A percentile compares a stretch with the other conserved stretches of the same genome.
These are phyloP conservation scores for Idris sp. DNA, from an alignment of 1,140 invertebrate species.

Conservation along the genomic window DNA sequence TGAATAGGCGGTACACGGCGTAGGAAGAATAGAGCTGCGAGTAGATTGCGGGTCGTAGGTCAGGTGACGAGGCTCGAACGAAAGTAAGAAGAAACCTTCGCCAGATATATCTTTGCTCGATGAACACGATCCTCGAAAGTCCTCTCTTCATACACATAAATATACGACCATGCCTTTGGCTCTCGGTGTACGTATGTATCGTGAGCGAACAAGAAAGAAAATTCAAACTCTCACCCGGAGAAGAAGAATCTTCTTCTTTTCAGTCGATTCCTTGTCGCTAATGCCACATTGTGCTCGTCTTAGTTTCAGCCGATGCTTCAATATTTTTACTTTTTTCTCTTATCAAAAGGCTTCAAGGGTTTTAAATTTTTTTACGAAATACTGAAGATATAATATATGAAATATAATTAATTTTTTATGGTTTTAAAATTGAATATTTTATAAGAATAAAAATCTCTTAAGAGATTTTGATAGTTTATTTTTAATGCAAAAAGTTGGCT, in stretches of 20 bases:
- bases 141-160: conserved; percentile 57
- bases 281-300: conserved; percentile 22
- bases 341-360: too few relatives aligned
- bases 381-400: too few relatives aligned
- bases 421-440: too few relatives aligned
- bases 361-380: too few relatives aligned
- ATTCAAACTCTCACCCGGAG: conserved; percentile 61
- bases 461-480: too few relatives aligned
- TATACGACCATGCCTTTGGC: conserved; percentile 44
- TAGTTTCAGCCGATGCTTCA: conserved; percentile 17
- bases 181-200: conserved; percentile 22
- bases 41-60: conserved; percentile 65
- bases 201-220: conserved; percentile 37
- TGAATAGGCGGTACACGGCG: conserved; percentile 61
- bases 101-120: conserved; percentile 58
- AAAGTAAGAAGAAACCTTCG: conserved; percentile 65
- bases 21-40: conserved; percentile 61
- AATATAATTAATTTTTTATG: too few relatives aligned
- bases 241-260: conserved; percentile 49
- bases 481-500: too few relatives aligned
- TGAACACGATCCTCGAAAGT: conserved; percentile 63
- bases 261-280: conserved; percentile 30
- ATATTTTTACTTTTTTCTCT: too few relatives aligned
- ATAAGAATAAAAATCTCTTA: too few relatives aligned
- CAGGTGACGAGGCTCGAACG: conserved; percentile 60